Evolutionary conservation across 2,888 invertebrate genomes (phyloP).

Genomic region (Creontiades dilutus): DNA sequence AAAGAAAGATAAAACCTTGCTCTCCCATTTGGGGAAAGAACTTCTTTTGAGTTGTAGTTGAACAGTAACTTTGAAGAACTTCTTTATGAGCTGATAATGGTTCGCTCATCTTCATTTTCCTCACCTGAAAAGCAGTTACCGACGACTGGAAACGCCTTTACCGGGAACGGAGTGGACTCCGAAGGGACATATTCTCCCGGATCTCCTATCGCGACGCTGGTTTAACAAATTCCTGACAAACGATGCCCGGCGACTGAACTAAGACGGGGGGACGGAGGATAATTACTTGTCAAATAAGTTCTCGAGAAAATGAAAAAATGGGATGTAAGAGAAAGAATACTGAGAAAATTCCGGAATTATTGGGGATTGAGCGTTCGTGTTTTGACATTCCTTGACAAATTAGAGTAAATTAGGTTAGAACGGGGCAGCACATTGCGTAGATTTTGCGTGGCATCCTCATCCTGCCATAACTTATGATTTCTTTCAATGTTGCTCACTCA

Average conservation of each 20-base stretch:
- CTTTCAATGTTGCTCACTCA: too few species aligned
- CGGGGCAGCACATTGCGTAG: too few species aligned
- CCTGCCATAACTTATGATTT: too few species aligned
- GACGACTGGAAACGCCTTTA: not conserved
- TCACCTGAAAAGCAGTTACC: not conserved
- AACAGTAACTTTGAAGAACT: too few species aligned
- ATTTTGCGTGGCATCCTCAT: too few species aligned
- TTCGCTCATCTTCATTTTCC: slow-evolving; percentile 22
- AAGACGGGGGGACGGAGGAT: not conserved
- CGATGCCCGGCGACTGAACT: not conserved
- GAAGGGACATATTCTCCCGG: not conserved
- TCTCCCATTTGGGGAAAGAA: not conserved
- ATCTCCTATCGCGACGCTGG: not conserved
- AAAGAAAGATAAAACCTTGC: not conserved
- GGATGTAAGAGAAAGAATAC: not conserved
- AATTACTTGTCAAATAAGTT: not conserved
- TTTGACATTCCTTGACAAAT: too few species aligned
- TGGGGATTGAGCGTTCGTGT: too few species aligned
- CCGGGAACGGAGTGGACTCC: slow-evolving; percentile 2
- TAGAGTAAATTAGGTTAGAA: too few species aligned
- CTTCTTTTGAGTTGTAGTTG: not conserved
- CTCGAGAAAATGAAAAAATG: not conserved
- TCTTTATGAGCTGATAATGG: slow-evolving; percentile 24
- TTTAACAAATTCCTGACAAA: not conserved
- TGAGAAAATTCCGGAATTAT: too few species aligned